Conservation (phyloP, 2,113 vertebrate genomes). For the Protobothrops flavoviridis region DNA sequence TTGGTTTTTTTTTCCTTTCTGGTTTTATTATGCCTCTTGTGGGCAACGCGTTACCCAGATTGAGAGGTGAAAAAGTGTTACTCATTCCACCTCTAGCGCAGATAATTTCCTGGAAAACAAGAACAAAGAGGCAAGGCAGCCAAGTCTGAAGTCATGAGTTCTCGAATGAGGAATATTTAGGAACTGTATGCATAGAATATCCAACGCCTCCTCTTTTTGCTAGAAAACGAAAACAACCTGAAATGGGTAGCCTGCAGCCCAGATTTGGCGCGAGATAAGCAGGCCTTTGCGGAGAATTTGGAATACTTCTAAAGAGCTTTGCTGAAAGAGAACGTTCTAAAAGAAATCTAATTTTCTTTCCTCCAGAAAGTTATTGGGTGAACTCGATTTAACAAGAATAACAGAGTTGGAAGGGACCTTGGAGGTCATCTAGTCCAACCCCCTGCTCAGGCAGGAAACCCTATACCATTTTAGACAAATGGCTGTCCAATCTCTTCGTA, state of each 20-base stretch:
- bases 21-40: not conserved
- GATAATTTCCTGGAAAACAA: not conserved
- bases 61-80: not conserved
- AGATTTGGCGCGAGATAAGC: slow-evolving; percentile 25
- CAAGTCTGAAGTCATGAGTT: not conserved
- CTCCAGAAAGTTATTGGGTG: not conserved
- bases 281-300: slow-evolving; percentile 26
- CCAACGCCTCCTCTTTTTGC: not conserved
- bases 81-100: not conserved
- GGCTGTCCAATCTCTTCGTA: not conserved
- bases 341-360: not conserved
- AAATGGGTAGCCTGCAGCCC: slow-evolving; percentile 33
- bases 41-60: no score
- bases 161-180: not conserved
- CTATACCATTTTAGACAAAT: not conserved
- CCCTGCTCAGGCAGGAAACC: not conserved
- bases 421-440: not conserved
- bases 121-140: not conserved
- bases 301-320: slow-evolving; percentile 28
- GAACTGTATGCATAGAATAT: not conserved
- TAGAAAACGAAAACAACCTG: slow-evolving; percentile 35
- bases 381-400: not conserved
- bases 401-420: not conserved
- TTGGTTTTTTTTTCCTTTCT: not conserved
- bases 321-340: not conserved